Conservation (phyloP, 2,797 vertebrate species). For the Myotis myotis region DNA sequence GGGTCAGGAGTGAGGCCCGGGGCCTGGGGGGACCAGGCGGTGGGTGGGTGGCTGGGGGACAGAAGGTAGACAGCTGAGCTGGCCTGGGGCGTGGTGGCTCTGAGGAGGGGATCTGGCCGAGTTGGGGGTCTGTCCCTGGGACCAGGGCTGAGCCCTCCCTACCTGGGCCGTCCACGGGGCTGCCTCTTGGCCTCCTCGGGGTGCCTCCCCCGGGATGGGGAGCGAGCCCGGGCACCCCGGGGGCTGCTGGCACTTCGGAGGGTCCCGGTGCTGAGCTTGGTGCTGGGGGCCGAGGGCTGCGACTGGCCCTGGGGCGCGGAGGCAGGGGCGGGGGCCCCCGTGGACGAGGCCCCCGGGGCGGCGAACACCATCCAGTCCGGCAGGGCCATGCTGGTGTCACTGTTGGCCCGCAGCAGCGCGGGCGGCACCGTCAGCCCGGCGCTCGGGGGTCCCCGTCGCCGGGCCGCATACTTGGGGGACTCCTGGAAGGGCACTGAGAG, state of each 20-base stretch:
- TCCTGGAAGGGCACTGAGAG: constrained; percentile 93
- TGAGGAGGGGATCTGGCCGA: no score
- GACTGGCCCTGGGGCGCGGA: constrained; percentile 81
- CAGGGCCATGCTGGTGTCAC: constrained; percentile 94
- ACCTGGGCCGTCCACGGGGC: constrained; percentile 91
- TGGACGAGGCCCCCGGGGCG: constrained; percentile 83
- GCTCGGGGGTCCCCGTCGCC: constrained; percentile 87
- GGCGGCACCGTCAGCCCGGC: constrained; percentile 88
- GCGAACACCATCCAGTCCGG: constrained; percentile 91
- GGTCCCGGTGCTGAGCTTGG: constrained; percentile 90
- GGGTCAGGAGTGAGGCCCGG: neutral
- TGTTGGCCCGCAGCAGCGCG: constrained; percentile 92
- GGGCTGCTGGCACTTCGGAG: constrained; percentile 94
- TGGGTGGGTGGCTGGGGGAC: neutral
- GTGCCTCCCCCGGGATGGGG: constrained; percentile 89
- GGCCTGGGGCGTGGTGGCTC: neutral
- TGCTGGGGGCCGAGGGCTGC: constrained; percentile 85
- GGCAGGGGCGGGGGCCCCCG: constrained; percentile 84
- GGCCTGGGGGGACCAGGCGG: neutral
- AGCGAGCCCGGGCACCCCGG: constrained; percentile 92
- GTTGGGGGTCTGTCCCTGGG: rapidly evolving
- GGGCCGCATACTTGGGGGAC: constrained; percentile 92
- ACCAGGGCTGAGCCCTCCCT: constrained; percentile 28
- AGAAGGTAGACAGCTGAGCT: neutral
- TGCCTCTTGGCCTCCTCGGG: constrained; percentile 92